Base-by-base conservation (phyloP, 2,888 invertebrate genomes). In the Standfussiana lucernea region DNA sequence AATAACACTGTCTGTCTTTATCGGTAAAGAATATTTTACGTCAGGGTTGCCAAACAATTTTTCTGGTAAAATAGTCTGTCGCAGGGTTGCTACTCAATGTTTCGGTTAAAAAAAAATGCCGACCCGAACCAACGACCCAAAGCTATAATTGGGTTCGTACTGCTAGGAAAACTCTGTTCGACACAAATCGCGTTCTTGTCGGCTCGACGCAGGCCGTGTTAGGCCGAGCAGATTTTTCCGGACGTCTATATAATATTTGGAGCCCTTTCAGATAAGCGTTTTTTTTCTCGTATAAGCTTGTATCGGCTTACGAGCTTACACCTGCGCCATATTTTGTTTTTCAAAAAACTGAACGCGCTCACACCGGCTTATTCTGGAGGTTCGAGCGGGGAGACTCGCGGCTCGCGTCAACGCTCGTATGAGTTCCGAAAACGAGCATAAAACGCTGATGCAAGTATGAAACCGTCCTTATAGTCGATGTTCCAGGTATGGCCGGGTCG, bases 11-110 rank as follows among this genome's bases (percentile, higher is more conserved):
- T 82, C 74, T 80, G 62, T 75, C 75, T 84, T 87, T 76, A 80
- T 87, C 80, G 79, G 65, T 79, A 86, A 86, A 83, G 77, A 81
- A 86, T 85, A 80, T 87, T 80, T 88, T 78, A 79, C 73, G 79
- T 77, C 13, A 64, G 40, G 64, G 64, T 40, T 64, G 64, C 40
- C 35, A 21, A 32, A 24, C 40, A 40, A 15, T 64, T 64, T 40
- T 18, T 40, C n/a, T 3, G 40, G n/a, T 37, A 37, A 37, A 37
- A 37, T 37, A 37, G n/a, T n/a, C 8, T 37, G 37, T 37, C 6
- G 37, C 37, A 37, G 37, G 37, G 6, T 37, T 3, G 3, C 37
- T 37, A n/a, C n/a, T n/a, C n/a, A n/a, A n/a, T n/a, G n/a, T n/a
- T n/a, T n/a, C n/a, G n/a, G n/a, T n/a, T n/a, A n/a, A n/a, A n/a